A percentile compares a stretch with the other conserved stretches of the same genome.
Conservation (phyloP, 2,888 invertebrate genomes). For the Tipula unca region DNA sequence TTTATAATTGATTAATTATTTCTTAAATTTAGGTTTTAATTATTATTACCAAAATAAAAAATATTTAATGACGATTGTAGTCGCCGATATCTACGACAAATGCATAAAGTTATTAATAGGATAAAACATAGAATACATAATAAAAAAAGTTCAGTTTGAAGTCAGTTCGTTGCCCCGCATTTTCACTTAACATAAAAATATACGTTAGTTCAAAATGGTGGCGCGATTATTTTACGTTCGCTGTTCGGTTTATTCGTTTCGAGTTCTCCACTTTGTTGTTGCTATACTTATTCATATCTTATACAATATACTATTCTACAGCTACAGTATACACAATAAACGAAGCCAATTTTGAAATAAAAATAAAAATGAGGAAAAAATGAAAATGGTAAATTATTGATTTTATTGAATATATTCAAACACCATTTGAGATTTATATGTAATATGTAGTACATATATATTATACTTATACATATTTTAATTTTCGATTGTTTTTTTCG, state of each 20-base stretch:
- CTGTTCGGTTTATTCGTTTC: background rate
- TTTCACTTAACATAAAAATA: background rate
- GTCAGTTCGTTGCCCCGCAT: background rate
- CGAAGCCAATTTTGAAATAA: background rate
- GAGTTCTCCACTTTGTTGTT: background rate
- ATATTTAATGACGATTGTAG: too few species aligned
- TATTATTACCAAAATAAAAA: too few species aligned
- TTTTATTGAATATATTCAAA: background rate
- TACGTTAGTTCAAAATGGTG: background rate
- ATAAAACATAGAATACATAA: too few species aligned
- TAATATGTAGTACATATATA: background rate
- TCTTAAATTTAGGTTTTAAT: too few species aligned
- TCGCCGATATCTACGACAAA: too few species aligned
- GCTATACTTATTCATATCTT: background rate
- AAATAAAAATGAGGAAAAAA: background rate
- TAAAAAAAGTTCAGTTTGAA: background rate
- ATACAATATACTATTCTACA: background rate
- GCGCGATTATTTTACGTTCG: background rate
- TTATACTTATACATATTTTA: background rate
- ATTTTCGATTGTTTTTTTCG: background rate
- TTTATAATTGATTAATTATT: too few species aligned
- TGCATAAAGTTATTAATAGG: too few species aligned
- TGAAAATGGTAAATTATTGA: constrained; percentile 4
- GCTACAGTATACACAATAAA: background rate
- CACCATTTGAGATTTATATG: background rate